Evolutionary conservation across 2,113 vertebrate genomes (phyloP).

Genomic region (Physeter macrocephalus): DNA sequence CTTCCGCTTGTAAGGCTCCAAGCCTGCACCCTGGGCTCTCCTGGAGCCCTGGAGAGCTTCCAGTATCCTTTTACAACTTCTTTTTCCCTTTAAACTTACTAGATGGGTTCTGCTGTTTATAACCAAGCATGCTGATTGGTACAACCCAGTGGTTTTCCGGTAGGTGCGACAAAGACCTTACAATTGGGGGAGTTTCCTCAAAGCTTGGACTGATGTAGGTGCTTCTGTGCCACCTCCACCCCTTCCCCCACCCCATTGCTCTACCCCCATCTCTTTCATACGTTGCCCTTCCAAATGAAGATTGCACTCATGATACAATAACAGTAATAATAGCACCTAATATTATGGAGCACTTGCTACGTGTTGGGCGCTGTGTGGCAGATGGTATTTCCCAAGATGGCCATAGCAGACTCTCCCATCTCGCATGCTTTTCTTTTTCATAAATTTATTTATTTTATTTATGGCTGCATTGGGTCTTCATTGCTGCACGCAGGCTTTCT

Average conservation of each 20-base stretch:
- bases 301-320: not conserved
- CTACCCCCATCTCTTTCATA: too few species aligned
- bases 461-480: too few species aligned
- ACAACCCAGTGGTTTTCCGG: rapidly evolving
- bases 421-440: not conserved
- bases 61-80: not conserved
- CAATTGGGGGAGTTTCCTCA: rapidly evolving
- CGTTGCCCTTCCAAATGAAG: not conserved
- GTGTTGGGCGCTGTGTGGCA: not conserved
- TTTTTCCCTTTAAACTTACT: not conserved
- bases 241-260: not conserved
- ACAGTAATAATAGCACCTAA: not conserved
- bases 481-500: too few species aligned
- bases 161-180: rapidly evolving
- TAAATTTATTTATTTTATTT: too few species aligned
- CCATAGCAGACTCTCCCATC: not conserved
- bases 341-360: rapidly evolving
- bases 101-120: not conserved
- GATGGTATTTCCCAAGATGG: not conserved
- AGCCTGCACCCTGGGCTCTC: not conserved
- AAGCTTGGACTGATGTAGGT: not conserved
- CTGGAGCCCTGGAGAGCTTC: not conserved
- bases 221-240: too few species aligned
- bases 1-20: too few species aligned
- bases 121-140: not conserved